Evolutionary conservation across 2,113 vertebrate species (phyloP).

Genomic region (Pardalotus punctatus): DNA sequence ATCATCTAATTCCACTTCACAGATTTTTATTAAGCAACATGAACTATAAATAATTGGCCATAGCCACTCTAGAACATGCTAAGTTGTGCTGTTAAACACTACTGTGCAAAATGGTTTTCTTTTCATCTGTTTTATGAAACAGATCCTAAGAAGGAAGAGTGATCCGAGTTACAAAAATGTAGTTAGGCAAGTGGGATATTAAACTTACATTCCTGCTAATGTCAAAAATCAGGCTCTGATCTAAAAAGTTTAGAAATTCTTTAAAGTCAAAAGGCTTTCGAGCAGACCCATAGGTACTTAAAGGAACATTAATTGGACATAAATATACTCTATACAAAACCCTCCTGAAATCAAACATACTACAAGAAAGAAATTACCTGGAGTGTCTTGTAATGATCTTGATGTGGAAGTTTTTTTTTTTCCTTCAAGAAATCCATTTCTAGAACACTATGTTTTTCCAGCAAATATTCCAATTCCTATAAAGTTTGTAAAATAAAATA

Average conservation of each 20-base stretch:
- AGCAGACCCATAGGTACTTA: neutral
- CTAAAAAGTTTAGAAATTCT: neutral
- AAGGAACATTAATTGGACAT: neutral
- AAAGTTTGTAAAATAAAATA: neutral
- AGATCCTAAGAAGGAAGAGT: neutral
- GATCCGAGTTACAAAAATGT: neutral
- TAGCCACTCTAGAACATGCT: neutral
- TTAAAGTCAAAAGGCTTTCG: neutral
- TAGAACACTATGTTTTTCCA: conserved; percentile 71
- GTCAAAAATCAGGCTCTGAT: neutral
- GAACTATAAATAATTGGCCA: neutral
- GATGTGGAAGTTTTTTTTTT: conserved; percentile 66
- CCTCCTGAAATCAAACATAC: neutral
- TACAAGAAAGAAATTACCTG: conserved; percentile 67
- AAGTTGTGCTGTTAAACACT: neutral
- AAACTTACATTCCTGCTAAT: neutral
- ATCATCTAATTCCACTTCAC: neutral
- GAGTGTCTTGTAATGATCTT: conserved; percentile 69
- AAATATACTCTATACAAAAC: neutral
- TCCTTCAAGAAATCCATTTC: conserved; percentile 73
- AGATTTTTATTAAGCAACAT: neutral
- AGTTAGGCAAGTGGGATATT: neutral
- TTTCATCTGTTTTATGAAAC: neutral
- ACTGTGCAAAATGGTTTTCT: neutral
- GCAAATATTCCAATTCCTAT: conserved; percentile 73